phyloP scores from a whole-genome alignment of 1,140 invertebrate genomes.

The Zaprionus capensis region DNA sequence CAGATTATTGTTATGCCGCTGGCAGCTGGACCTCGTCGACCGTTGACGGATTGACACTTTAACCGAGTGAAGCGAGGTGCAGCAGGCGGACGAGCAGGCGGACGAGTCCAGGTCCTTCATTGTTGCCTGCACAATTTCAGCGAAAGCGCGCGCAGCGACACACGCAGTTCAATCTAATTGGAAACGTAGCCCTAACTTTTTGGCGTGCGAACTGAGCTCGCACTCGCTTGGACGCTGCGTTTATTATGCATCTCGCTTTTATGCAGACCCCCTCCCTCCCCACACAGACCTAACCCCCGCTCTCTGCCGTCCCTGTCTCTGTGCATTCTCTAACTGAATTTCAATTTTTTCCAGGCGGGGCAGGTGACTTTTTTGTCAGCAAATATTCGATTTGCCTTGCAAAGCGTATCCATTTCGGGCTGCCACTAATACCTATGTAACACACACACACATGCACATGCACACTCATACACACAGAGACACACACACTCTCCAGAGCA shows the following conservation, averaged over 20 bases:
- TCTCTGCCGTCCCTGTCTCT: background rate
- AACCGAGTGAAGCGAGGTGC: background rate
- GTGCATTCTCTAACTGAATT: constrained; percentile 28
- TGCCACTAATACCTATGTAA: background rate
- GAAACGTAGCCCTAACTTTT: constrained; percentile 34
- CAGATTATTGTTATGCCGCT: constrained; percentile 40
- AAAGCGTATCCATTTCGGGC: constrained; percentile 17
- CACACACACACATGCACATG: background rate
- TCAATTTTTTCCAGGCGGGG: background rate
- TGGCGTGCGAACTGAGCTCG: background rate
- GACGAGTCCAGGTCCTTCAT: background rate
- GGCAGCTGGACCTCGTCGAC: constrained; percentile 26
- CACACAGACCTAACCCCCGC: background rate
- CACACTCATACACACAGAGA: background rate
- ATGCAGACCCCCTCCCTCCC: background rate
- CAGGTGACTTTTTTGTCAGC: background rate
- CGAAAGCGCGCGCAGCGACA: background rate
- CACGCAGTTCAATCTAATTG: constrained; percentile 43
- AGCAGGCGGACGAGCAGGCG: background rate
- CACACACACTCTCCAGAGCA: background rate
- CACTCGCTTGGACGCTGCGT: background rate
- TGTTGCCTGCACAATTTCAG: background rate
- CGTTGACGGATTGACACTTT: constrained; percentile 24
- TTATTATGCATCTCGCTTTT: constrained; percentile 31
- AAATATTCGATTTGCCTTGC: constrained; percentile 36